Evolutionary conservation across 2,888 invertebrate genomes (phyloP), one percentile per base, ranked within the genome.

Genomic region (Tetanocera ferruginea): DNA sequence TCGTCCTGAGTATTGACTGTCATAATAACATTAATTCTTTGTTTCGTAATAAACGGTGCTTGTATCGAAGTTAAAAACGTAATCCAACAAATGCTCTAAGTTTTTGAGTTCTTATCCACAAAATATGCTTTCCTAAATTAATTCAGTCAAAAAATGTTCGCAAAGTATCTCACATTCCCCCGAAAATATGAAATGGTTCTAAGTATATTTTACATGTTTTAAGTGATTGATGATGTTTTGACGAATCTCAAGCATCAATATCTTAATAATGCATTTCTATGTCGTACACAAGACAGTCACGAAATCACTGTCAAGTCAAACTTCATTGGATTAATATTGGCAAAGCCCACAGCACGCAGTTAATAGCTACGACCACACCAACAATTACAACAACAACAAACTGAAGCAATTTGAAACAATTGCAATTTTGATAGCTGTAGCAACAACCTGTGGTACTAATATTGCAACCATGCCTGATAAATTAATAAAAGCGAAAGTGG

Each of bases 241-340:
- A 25, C 57, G 23, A 25, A 3, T 3, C 57, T 55, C 19, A 64
- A 11, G 31, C 28, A 28, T 31, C 17, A 17, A 64, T 64, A 34
- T 31, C 25, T 64, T 34, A 64, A 64, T 64, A 64, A 17, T 64
- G n/a, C 64, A 64, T 64, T 64, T 64, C 31, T 2, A 31, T 64
- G 11, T 34, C 8, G 11, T 1, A 64, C 17, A 11, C 62, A 11
- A 31, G 9, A 3, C 51, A 31, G 52, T n/a, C 81, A 81, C 51
- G 74, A 80, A 84, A 83, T 85, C 81, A 82, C 86, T 83, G 86
- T 81, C 83, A 81, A 77, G 87, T 87, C 88, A 86, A 83, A 85
- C 85, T 79, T 80, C 80, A 82, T 81, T 80, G 78, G 80, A 81
- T 80, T 81, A 80, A 84, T 82, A 83, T 78, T 78, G 28, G 31